phyloP scores from a whole-genome alignment of 2,113 vertebrate genomes.

The Pelmatolapia mariae region DNA sequence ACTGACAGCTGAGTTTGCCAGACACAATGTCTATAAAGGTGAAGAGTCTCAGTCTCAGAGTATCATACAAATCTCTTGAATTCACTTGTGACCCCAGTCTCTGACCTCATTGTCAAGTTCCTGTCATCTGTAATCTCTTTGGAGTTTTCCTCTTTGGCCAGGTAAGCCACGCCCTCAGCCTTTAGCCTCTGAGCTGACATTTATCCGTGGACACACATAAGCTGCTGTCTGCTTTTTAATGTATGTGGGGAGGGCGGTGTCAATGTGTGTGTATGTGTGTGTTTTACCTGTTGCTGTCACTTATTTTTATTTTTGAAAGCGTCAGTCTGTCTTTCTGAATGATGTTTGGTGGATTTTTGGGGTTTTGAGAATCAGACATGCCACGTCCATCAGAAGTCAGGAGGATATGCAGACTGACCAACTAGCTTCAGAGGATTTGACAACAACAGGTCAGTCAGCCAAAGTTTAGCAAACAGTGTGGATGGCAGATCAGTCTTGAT shows the following conservation, averaged over 20 bases:
- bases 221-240: constrained; percentile 53
- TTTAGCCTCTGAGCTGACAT: constrained; percentile 54
- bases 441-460: constrained; percentile 49
- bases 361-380: constrained; percentile 15
- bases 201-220: constrained; percentile 51
- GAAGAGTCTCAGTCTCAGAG: constrained; percentile 14
- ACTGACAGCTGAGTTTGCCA: not conserved
- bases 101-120: not conserved
- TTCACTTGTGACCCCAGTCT: constrained; percentile 17
- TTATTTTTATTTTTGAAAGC: not conserved
- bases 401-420: constrained; percentile 21
- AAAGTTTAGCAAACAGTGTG: not conserved
- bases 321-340: not conserved
- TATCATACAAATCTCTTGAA: constrained; percentile 28
- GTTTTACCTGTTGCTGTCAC: not conserved
- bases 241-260: not conserved
- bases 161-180: constrained; percentile 41
- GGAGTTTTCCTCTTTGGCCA: constrained; percentile 18
- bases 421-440: constrained; percentile 44
- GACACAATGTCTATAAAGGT: not conserved
- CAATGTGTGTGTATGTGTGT: not conserved
- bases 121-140: constrained; percentile 26
- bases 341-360: not conserved
- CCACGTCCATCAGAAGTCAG: not conserved
- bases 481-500: not conserved